Evolutionary conservation across 2,797 vertebrate genomes (phyloP).

Genomic region (Aythya fuligula): DNA sequence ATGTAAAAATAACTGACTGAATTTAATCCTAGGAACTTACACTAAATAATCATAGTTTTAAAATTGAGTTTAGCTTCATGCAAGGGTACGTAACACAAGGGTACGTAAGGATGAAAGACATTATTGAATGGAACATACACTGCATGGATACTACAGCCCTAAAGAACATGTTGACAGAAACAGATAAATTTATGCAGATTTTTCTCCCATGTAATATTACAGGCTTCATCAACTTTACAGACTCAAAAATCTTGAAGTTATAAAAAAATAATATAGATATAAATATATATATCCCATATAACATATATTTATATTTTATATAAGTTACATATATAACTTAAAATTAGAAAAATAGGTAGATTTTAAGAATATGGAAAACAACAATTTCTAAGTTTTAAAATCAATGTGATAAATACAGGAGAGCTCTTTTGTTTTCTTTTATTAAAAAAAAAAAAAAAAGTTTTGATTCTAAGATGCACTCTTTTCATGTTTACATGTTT

Average conservation of each 20-base stretch:
- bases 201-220: not conserved
- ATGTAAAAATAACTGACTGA: not conserved
- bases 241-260: not conserved
- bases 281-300: no score
- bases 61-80: not conserved
- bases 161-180: not conserved
- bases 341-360: not conserved
- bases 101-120: not conserved
- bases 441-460: not conserved
- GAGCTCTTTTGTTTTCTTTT: not conserved
- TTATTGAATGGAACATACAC: rapidly evolving
- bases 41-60: not conserved
- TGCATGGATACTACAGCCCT: not conserved
- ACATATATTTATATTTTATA: no score
- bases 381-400: not conserved
- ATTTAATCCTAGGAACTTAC: not conserved
- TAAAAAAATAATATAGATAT: no score
- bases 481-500: not conserved
- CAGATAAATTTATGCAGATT: not conserved
- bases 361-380: not conserved
- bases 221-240: not conserved
- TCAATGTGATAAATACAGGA: not conserved
- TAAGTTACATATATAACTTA: not conserved
- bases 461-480: not conserved
- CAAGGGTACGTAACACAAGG: not conserved